Evolutionary conservation across 2,888 invertebrate species (phyloP).

Genomic region (Himalopsyche anomala): DNA sequence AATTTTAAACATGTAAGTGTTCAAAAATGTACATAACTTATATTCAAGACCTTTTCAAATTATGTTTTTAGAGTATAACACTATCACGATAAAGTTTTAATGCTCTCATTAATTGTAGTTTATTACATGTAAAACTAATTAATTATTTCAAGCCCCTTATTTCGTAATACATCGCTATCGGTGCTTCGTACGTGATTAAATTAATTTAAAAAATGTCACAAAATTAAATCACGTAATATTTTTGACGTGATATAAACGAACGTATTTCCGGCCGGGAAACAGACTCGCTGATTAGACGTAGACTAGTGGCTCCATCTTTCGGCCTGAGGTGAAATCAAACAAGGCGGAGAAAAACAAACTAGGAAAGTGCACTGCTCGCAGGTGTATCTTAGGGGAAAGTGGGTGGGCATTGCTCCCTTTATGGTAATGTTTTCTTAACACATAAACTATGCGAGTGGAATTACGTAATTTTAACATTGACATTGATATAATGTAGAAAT

Average conservation of each 20-base stretch:
- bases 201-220: neutral
- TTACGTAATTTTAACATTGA: no score
- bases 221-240: neutral
- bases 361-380: neutral
- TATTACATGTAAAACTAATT: neutral
- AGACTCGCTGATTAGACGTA: slow-evolving; percentile 12
- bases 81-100: no score
- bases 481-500: no score
- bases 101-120: neutral
- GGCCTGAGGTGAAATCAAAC: slow-evolving; percentile 12
- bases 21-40: no score
- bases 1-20: no score
- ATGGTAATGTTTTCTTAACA: slow-evolving; percentile 30
- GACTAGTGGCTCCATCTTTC: slow-evolving; percentile 21
- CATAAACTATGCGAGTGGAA: neutral
- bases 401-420: neutral
- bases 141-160: neutral
- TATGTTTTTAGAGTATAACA: no score
- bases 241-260: slow-evolving; percentile 15
- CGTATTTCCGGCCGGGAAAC: neutral
- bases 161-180: neutral
- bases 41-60: no score
- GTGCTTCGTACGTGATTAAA: neutral
- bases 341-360: slow-evolving; percentile 8
- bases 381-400: slow-evolving; percentile 9